phyloP scores from a whole-genome alignment of 1,140 invertebrate genomes.

The Galleria mellonella region DNA sequence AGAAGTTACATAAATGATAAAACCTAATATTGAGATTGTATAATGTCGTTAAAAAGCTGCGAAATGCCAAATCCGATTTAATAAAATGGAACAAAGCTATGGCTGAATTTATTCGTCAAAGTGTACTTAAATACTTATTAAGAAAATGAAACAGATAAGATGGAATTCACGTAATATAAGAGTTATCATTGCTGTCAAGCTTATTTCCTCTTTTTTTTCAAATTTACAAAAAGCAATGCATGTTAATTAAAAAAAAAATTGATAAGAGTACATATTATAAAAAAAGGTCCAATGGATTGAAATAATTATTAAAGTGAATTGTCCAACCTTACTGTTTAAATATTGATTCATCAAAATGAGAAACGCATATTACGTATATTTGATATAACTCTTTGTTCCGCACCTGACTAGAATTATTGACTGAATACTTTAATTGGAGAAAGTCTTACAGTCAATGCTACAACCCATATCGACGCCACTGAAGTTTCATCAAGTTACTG shows the following conservation, averaged over 20 bases:
- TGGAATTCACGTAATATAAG: too few species aligned
- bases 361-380: slow-evolving; percentile 16
- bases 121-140: too few species aligned
- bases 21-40: slow-evolving; percentile 68
- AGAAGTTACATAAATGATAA: slow-evolving; percentile 53
- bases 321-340: not conserved
- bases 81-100: slow-evolving; percentile 32
- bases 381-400: slow-evolving; percentile 50
- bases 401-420: slow-evolving; percentile 66
- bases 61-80: slow-evolving; percentile 50
- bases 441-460: slow-evolving; percentile 36
- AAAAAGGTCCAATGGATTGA: too few species aligned
- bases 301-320: not conserved
- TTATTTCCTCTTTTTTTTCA: too few species aligned
- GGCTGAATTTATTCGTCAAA: too few species aligned
- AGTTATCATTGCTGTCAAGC: too few species aligned
- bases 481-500: slow-evolving; percentile 44
- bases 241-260: too few species aligned
- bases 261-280: too few species aligned
- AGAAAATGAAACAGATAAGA: too few species aligned
- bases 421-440: slow-evolving; percentile 22
- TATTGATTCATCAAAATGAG: too few species aligned
- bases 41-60: slow-evolving; percentile 66
- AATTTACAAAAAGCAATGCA: too few species aligned
- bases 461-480: slow-evolving; percentile 34